phyloP scores from a whole-genome alignment of 2,113 vertebrate genomes.

The Lagopus leucura region DNA sequence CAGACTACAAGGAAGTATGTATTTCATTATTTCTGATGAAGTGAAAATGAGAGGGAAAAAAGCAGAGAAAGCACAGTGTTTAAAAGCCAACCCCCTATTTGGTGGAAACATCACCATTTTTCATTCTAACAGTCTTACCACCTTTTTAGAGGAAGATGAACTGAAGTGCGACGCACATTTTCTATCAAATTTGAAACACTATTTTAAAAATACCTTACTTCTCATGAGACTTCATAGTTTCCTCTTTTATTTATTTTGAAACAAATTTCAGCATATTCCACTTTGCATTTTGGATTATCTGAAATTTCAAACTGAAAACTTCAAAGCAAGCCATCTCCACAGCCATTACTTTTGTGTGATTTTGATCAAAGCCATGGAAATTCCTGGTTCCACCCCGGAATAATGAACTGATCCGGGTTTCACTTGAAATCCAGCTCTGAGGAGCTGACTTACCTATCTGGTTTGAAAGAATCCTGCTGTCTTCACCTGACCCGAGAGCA shows the following conservation, averaged over 20 bases:
- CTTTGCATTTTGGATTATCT: conserved; percentile 11
- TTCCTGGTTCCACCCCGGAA: conserved; percentile 54
- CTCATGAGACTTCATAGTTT: not conserved
- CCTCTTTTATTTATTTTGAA: not conserved
- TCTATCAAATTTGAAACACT: not conserved
- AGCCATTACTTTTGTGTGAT: conserved; percentile 26
- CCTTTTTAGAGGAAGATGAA: not conserved
- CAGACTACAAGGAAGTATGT: not conserved
- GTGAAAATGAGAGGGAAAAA: not conserved
- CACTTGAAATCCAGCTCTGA: conserved; percentile 40
- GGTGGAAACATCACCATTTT: not conserved
- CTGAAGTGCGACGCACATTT: not conserved
- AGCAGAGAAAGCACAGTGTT: not conserved
- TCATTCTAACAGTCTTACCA: not conserved
- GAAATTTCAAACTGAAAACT: conserved; percentile 11
- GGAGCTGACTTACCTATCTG: conserved; percentile 49
- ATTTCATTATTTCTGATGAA: not conserved
- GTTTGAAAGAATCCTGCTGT: conserved; percentile 32
- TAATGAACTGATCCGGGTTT: not conserved
- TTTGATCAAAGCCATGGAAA: conserved; percentile 71
- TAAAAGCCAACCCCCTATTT: not conserved
- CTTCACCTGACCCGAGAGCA: not conserved
- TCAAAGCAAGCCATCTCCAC: conserved; percentile 42
- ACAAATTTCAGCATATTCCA: conserved; percentile 24
- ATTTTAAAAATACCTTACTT: not conserved